Conservation (phyloP, 30 jellyfish, hydroid and myxozoan genomes). For the Aurelia sp. region DNA sequence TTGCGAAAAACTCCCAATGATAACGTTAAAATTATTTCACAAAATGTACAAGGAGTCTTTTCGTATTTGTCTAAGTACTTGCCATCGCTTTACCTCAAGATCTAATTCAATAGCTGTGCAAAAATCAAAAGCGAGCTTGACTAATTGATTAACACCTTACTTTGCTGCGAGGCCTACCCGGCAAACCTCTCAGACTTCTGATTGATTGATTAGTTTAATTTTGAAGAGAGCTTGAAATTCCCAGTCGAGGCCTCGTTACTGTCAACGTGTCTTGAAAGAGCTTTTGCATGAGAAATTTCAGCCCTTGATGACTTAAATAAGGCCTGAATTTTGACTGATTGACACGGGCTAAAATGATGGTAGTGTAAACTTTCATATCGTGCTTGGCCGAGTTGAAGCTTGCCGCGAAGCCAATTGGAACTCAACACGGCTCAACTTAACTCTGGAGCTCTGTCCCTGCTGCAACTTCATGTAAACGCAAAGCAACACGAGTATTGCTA, state of each 20-base stretch:
- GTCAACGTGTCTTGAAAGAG: conserved; percentile 20
- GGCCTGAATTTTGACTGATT: too few relatives aligned
- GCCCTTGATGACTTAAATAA: too few relatives aligned
- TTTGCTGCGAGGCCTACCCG: neutral
- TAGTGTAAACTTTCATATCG: too few relatives aligned
- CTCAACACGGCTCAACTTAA: too few relatives aligned
- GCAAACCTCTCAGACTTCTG: conserved; percentile 57
- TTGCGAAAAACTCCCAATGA: too few relatives aligned
- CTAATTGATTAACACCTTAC: neutral
- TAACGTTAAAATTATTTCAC: too few relatives aligned
- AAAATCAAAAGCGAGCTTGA: neutral
- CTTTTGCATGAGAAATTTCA: neutral
- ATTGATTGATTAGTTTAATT: conserved; percentile 38
- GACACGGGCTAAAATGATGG: too few relatives aligned
- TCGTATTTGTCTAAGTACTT: neutral
- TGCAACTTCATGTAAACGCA: too few relatives aligned
- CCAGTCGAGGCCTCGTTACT: conserved; percentile 22
- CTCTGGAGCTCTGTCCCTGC: too few relatives aligned
- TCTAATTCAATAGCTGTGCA: neutral
- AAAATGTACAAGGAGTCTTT: neutral
- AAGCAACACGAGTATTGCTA: too few relatives aligned
- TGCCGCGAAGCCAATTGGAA: too few relatives aligned
- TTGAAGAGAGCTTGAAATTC: conserved; percentile 24
- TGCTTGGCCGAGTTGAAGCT: too few relatives aligned
- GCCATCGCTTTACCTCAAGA: neutral